Percentiles rank a stretch among this genome's conserved stretches.
phyloP scores from a whole-genome alignment of 2,797 vertebrate species.

The Enteromius viviparus region DNA sequence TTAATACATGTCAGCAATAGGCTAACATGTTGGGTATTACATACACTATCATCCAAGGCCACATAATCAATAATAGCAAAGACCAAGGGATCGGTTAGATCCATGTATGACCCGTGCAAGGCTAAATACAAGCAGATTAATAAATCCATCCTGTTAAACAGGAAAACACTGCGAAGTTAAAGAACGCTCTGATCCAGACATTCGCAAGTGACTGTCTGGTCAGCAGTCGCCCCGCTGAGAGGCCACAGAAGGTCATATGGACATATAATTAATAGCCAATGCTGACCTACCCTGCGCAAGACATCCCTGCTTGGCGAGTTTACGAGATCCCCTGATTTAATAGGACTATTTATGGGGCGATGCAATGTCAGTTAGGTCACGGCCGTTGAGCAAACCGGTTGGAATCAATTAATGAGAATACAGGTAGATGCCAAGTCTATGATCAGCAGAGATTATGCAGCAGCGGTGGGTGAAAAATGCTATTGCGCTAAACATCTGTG shows the following conservation, averaged over 20 bases:
- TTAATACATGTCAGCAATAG: neutral
- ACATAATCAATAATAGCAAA: constrained; percentile 40
- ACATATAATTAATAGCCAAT: constrained; percentile 52
- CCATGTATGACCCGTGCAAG: constrained; percentile 36
- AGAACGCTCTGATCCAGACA: constrained; percentile 60
- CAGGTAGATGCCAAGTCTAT: constrained; percentile 49
- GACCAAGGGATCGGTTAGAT: constrained; percentile 36
- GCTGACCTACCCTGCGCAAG: constrained; percentile 25
- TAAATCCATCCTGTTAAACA: constrained; percentile 54
- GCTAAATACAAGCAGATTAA: constrained; percentile 28
- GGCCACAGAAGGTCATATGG: constrained; percentile 44
- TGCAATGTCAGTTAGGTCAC: constrained; percentile 55
- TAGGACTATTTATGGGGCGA: constrained; percentile 40
- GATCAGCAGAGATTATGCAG: constrained; percentile 51
- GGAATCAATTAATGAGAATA: constrained; percentile 53
- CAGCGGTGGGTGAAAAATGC: constrained; percentile 38
- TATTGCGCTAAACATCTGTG: constrained; percentile 51
- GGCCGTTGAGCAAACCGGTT: constrained; percentile 36
- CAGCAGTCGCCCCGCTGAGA: constrained; percentile 60
- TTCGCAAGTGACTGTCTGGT: constrained; percentile 71
- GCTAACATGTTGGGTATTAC: constrained; percentile 42
- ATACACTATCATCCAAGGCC: constrained; percentile 50
- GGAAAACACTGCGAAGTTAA: constrained; percentile 18
- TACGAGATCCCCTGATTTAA: constrained; percentile 53
- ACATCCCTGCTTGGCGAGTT: constrained; percentile 34